Evolutionary conservation across 2,888 invertebrate genomes (phyloP).

Genomic region (Drosophila maculinotata): DNA sequence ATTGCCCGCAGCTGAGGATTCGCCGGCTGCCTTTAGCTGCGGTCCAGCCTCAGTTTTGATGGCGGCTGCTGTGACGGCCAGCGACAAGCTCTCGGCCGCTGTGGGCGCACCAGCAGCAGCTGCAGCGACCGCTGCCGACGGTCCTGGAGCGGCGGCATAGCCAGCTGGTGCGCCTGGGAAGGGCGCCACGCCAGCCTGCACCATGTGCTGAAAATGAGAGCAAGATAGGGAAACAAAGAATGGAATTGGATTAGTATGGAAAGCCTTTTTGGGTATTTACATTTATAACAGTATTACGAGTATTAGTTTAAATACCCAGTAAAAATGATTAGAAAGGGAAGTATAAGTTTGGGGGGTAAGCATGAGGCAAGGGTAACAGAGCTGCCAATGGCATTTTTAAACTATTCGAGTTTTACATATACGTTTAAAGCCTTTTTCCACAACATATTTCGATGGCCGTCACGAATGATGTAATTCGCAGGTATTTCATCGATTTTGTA

Average conservation of each 20-base stretch:
- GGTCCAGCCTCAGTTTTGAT: conserved; percentile 82
- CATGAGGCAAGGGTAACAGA: not conserved
- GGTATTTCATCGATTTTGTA: too few species aligned
- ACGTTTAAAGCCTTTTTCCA: not conserved
- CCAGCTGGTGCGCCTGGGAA: conserved; percentile 84
- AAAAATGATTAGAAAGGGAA: not conserved
- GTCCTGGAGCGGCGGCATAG: conserved; percentile 83
- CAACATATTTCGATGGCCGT: too few species aligned
- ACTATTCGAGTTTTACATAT: not conserved
- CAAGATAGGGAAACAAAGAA: conserved; percentile 9
- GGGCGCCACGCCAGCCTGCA: conserved; percentile 85
- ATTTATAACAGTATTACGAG: conserved; percentile 30
- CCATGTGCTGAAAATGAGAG: conserved; percentile 83
- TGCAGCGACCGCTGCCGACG: conserved; percentile 80
- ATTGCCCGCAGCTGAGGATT: conserved; percentile 66
- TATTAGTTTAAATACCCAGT: conserved; percentile 14
- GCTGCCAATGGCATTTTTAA: not conserved
- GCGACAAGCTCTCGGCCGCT: conserved; percentile 83
- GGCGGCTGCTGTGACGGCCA: conserved; percentile 82
- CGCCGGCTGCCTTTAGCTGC: conserved; percentile 82
- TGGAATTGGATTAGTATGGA: conserved; percentile 61
- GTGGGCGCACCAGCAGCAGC: conserved; percentile 76
- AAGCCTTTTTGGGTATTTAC: conserved; percentile 27
- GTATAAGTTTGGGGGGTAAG: not conserved
- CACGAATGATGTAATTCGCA: too few species aligned